phyloP scores from a whole-genome alignment of 2,888 invertebrate genomes.

The Leucozona laternaria region DNA sequence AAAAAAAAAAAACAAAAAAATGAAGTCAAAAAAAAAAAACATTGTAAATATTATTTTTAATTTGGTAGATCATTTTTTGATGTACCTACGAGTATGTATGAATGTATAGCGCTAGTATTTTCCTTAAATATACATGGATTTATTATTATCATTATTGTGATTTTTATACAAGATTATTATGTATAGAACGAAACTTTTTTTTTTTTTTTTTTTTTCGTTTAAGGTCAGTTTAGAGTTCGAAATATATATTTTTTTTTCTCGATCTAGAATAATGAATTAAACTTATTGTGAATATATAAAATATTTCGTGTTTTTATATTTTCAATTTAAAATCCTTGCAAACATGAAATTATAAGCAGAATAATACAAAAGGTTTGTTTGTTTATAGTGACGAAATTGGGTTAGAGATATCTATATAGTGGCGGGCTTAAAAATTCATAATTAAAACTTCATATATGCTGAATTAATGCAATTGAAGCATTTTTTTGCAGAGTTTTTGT shows the following conservation, averaged over 20 bases:
- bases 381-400: slow-evolving; percentile 1
- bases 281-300: background rate
- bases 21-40: background rate
- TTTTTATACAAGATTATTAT: slow-evolving; percentile 22
- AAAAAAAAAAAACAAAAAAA: background rate
- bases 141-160: slow-evolving; percentile 14
- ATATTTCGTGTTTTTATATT: background rate
- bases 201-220: background rate
- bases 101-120: background rate
- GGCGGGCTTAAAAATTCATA: background rate
- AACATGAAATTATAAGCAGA: background rate
- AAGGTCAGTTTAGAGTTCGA: slow-evolving; percentile 11
- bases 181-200: background rate
- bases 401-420: background rate
- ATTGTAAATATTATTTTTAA: slow-evolving; percentile 29
- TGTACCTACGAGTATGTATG: background rate
- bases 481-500: background rate
- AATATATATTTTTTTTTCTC: background rate
- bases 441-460: background rate
- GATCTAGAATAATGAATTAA: slow-evolving; percentile 17
- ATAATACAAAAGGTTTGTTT: background rate
- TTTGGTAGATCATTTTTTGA: background rate
- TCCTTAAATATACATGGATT: slow-evolving; percentile 1
- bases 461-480: background rate
- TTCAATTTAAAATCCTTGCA: background rate